phyloP scores from a whole-genome alignment of 64 coral and sea anemone species.

The Hydrozoanthus tunicans region DNA sequence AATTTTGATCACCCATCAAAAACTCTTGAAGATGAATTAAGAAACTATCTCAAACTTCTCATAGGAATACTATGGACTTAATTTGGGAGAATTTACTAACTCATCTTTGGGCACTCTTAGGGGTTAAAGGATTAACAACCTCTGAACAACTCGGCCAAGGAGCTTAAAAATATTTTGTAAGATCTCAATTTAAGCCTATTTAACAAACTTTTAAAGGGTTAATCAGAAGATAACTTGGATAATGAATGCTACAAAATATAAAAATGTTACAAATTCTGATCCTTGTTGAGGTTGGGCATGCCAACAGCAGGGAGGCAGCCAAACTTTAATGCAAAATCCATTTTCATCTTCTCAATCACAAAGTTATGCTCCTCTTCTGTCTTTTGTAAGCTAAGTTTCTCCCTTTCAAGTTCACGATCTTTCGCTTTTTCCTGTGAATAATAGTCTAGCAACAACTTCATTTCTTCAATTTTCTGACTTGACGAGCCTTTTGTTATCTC shows the following conservation, averaged over 20 bases:
- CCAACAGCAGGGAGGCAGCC: conserved; percentile 35
- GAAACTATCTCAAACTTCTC: no score
- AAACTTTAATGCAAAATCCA: conserved; percentile 56
- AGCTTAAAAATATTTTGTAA: no score
- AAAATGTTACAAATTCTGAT: neutral
- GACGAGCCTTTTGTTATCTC: conserved; percentile 35
- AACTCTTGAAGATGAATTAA: no score
- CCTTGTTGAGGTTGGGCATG: neutral
- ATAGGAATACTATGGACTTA: no score
- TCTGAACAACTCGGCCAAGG: no score
- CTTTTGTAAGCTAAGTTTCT: conserved; percentile 35
- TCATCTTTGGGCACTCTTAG: no score
- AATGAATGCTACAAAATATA: neutral
- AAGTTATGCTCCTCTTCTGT: conserved; percentile 37
- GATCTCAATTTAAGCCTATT: no score
- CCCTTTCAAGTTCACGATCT: conserved; percentile 36
- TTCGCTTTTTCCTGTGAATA: conserved; percentile 40
- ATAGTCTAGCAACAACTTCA: conserved; percentile 45
- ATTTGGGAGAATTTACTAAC: no score
- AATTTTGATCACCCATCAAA: no score
- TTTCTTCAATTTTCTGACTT: conserved; percentile 28
- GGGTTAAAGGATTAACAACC: no score
- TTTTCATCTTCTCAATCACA: conserved; percentile 49
- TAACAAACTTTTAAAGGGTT: no score
- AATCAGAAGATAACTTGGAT: no score